Percentiles rank a stretch among this genome's conserved stretches.
Conservation (phyloP, 2,113 vertebrate species). For the Pristiophorus japonicus region DNA sequence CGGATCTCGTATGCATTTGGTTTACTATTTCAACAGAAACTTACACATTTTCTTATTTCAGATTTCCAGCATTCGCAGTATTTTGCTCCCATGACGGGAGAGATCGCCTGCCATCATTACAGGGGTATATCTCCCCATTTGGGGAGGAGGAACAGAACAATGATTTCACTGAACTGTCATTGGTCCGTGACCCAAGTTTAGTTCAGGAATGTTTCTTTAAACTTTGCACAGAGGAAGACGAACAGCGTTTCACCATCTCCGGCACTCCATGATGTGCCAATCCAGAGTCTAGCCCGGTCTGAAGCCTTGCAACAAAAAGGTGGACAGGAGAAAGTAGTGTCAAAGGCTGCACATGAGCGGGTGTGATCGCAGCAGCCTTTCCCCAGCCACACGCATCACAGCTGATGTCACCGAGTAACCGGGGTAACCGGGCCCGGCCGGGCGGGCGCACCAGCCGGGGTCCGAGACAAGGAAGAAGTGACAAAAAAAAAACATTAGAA, state of each 20-base stretch:
- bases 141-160: no score
- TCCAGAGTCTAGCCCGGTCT: neutral
- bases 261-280: neutral
- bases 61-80: no score
- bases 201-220: neutral
- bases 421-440: neutral
- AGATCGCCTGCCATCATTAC: neutral
- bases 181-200: neutral
- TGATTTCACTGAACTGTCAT: neutral
- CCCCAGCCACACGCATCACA: neutral
- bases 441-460: neutral
- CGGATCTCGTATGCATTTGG: neutral
- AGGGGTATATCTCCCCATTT: no score
- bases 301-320: no score
- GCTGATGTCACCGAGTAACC: neutral
- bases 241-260: neutral
- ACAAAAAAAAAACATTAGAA: neutral
- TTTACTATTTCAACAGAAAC: neutral
- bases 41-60: neutral
- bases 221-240: no score
- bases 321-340: neutral
- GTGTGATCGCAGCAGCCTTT: neutral
- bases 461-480: neutral
- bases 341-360: neutral
- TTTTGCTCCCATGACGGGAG: neutral